Conservation (phyloP, 2,797 vertebrate genomes). For the Tokudaia muenninki region DNA sequence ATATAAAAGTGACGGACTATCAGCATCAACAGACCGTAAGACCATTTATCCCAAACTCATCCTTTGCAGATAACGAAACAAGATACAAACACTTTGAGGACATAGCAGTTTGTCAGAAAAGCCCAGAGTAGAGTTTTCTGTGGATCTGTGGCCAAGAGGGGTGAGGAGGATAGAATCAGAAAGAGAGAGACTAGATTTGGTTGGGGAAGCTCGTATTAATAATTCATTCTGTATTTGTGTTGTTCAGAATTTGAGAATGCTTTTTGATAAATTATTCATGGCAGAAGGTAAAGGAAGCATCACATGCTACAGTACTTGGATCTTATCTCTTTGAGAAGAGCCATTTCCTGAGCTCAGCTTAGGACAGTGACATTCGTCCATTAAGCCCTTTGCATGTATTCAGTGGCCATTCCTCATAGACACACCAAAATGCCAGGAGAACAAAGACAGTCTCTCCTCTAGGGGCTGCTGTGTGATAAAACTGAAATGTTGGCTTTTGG, state of each 20-base stretch:
- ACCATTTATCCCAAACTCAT: neutral
- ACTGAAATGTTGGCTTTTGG: neutral
- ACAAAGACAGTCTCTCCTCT: neutral
- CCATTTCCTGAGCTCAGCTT: slow-evolving; percentile 34
- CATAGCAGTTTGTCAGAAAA: neutral
- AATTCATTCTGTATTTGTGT: slow-evolving; percentile 82
- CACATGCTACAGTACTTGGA: slow-evolving; percentile 38
- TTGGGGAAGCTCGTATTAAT: slow-evolving; percentile 75
- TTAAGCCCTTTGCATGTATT: slow-evolving; percentile 9
- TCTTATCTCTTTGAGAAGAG: slow-evolving; percentile 66
- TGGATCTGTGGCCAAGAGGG: slow-evolving; percentile 53
- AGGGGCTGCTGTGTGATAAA: neutral
- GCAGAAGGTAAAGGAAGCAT: slow-evolving; percentile 73
- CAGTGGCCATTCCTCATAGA: neutral
- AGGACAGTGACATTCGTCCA: slow-evolving; percentile 53
- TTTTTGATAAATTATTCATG: slow-evolving; percentile 83
- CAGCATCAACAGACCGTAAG: neutral
- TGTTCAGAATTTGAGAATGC: slow-evolving; percentile 80
- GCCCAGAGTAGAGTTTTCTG: slow-evolving; percentile 50
- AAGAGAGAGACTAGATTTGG: slow-evolving; percentile 62
- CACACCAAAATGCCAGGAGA: neutral
- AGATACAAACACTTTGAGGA: neutral
- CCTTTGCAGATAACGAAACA: neutral
- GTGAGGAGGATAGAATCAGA: neutral
- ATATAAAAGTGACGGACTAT: slow-evolving; percentile 27